phyloP scores from a whole-genome alignment of 1,140 invertebrate genomes.

The Bacillus rossius region DNA sequence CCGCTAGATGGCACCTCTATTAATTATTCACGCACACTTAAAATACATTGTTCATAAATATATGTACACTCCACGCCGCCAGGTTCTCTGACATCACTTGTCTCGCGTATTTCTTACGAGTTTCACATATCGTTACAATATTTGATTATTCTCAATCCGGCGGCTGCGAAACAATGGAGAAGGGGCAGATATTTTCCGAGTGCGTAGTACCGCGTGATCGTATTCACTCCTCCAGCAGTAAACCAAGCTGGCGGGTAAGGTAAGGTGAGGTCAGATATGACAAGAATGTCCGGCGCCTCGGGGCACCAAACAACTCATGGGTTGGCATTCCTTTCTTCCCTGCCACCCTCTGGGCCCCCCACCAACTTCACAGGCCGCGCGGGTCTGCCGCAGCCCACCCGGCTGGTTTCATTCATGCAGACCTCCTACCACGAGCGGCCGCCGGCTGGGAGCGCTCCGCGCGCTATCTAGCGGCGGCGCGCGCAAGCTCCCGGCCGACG shows the following conservation, averaged over 20 bases:
- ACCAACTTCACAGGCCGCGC: not conserved
- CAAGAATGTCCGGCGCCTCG: conserved; percentile 16
- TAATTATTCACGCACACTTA: too few species aligned
- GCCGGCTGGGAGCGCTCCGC: not conserved
- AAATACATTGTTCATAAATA: too few species aligned
- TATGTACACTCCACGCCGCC: too few species aligned
- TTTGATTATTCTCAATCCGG: too few species aligned
- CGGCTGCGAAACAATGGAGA: too few species aligned
- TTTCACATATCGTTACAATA: too few species aligned
- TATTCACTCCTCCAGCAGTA: too few species aligned
- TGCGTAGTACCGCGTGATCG: not conserved
- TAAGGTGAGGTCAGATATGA: conserved; percentile 17
- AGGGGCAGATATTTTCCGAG: not conserved
- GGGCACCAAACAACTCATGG: conserved; percentile 14
- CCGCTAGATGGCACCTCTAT: too few species aligned
- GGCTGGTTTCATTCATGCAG: conserved; percentile 17
- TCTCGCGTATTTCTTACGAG: too few species aligned
- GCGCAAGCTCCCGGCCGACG: not conserved
- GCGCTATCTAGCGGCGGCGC: not conserved
- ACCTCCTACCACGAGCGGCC: conserved; percentile 12
- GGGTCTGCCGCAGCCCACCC: conserved; percentile 14
- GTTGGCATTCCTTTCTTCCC: conserved; percentile 14
- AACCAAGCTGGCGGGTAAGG: not conserved
- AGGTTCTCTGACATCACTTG: too few species aligned
- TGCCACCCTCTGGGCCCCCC: not conserved